Percentiles rank a stretch among this genome's conserved stretches.
phyloP scores from a whole-genome alignment of 2,888 invertebrate species.

The Shargacucullia verbasci region DNA sequence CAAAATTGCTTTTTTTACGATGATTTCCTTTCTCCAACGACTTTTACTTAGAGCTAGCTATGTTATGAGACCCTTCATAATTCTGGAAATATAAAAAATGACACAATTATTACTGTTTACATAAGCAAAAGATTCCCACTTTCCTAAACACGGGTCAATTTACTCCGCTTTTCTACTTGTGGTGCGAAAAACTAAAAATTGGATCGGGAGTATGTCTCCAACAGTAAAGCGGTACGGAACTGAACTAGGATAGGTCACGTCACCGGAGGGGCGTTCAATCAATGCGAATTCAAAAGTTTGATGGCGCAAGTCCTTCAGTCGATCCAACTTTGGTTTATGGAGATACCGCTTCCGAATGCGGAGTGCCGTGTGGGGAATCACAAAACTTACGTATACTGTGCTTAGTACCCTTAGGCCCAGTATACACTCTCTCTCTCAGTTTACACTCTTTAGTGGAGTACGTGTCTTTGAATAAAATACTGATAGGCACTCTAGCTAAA shows the following conservation, averaged over 20 bases:
- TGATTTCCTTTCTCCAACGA: too few relatives aligned
- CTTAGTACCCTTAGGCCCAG: slow-evolving; percentile 1
- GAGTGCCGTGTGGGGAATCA: slow-evolving; percentile 29
- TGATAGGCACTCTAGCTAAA: too few relatives aligned
- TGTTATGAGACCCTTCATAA: too few relatives aligned
- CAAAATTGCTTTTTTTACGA: too few relatives aligned
- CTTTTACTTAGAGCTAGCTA: too few relatives aligned
- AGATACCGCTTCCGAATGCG: slow-evolving; percentile 58
- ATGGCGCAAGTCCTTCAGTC: slow-evolving; percentile 60
- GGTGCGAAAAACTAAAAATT: slow-evolving; percentile 32
- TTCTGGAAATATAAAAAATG: too few relatives aligned
- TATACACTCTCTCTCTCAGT: too few relatives aligned
- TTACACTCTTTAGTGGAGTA: too few relatives aligned
- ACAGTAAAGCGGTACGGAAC: slow-evolving; percentile 35
- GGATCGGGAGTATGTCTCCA: slow-evolving; percentile 27
- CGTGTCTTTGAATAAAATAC: too few relatives aligned
- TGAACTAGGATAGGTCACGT: slow-evolving; percentile 50
- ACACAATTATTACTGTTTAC: too few relatives aligned
- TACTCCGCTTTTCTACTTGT: slow-evolving; percentile 23
- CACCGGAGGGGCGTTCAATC: slow-evolving; percentile 60
- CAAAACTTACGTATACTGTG: slow-evolving; percentile 19
- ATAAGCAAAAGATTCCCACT: background rate
- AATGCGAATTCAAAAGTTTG: slow-evolving; percentile 69
- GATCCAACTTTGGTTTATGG: slow-evolving; percentile 63
- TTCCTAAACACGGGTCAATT: background rate